Evolutionary conservation across 2,113 vertebrate genomes (phyloP).

Genomic region (Misgurnus mizolepis): DNA sequence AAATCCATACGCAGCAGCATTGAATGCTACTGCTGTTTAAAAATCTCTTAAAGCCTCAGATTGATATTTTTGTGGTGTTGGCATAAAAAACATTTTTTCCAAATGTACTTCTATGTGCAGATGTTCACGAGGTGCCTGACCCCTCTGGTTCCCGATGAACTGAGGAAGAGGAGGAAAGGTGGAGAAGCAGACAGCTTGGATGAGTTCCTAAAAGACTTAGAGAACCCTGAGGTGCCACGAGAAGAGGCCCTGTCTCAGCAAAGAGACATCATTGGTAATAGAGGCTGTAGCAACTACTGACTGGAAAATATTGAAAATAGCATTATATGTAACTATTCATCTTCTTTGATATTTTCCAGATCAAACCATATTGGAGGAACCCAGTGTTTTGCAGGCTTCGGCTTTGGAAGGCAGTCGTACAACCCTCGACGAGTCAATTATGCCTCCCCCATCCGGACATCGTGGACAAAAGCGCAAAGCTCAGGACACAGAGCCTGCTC

Average conservation of each 20-base stretch:
- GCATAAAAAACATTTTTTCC: too few relatives aligned
- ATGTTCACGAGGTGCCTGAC: constrained; percentile 99
- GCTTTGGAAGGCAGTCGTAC: constrained; percentile 93
- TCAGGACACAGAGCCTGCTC: constrained; percentile 82
- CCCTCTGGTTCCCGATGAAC: constrained; percentile 94
- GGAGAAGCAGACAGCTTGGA: constrained; percentile 97
- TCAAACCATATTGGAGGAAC: constrained; percentile 94
- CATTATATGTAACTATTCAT: neutral
- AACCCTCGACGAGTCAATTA: constrained; percentile 87
- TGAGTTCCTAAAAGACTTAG: constrained; percentile 98
- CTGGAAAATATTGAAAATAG: neutral
- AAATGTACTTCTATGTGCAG: constrained; percentile 62
- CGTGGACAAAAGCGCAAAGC: constrained; percentile 90
- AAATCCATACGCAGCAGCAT: neutral
- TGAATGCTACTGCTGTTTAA: neutral
- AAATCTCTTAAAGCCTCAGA: neutral
- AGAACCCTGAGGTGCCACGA: constrained; percentile 95
- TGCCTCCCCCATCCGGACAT: constrained; percentile 93
- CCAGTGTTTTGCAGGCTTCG: constrained; percentile 88
- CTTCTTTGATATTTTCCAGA: constrained; percentile 68
- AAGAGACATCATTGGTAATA: constrained; percentile 52
- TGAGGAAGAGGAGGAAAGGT: constrained; percentile 95
- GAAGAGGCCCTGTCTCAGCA: constrained; percentile 76
- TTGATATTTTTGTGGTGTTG: neutral
- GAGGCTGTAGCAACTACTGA: neutral